Conservation (phyloP, 2,113 vertebrate species). For the Psittacula cyanocephala region DNA sequence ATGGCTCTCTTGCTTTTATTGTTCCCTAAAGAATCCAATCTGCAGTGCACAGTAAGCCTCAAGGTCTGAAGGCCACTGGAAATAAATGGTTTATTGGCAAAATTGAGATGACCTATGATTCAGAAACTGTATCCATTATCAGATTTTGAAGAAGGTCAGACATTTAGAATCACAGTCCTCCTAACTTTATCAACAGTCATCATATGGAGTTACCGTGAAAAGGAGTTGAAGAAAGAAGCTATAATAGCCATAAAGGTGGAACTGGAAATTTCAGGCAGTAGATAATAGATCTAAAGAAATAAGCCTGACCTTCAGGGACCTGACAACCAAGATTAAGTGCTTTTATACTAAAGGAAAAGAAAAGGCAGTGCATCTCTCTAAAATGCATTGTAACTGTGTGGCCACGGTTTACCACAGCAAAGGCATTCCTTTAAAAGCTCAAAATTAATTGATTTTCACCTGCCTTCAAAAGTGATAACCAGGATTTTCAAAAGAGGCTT, state of each 20-base stretch:
- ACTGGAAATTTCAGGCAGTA: constrained; percentile 30
- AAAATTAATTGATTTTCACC: constrained; percentile 37
- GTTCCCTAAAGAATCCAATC: constrained; percentile 23
- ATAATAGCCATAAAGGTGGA: constrained; percentile 31
- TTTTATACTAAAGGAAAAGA: constrained; percentile 30
- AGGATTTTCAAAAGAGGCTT: constrained; percentile 5
- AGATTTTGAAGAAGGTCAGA: constrained; percentile 54
- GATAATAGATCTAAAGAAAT: constrained; percentile 57
- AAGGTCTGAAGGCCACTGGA: constrained; percentile 38
- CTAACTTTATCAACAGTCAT: constrained; percentile 46
- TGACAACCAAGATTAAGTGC: constrained; percentile 44
- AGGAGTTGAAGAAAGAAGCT: background rate
- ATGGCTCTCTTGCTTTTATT: background rate
- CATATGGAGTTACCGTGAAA: background rate
- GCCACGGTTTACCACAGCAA: background rate
- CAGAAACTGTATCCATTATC: constrained; percentile 40
- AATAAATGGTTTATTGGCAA: constrained; percentile 49
- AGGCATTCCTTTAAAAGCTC: background rate
- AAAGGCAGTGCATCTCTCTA: background rate
- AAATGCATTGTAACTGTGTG: background rate
- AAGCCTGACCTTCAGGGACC: constrained; percentile 48
- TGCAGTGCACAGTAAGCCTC: background rate
- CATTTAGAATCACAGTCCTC: constrained; percentile 15
- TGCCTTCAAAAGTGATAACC: background rate
- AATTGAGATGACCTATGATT: constrained; percentile 46